Evolutionary conservation across 2,797 vertebrate species (phyloP).

Genomic region (Eidolon dupreanum): DNA sequence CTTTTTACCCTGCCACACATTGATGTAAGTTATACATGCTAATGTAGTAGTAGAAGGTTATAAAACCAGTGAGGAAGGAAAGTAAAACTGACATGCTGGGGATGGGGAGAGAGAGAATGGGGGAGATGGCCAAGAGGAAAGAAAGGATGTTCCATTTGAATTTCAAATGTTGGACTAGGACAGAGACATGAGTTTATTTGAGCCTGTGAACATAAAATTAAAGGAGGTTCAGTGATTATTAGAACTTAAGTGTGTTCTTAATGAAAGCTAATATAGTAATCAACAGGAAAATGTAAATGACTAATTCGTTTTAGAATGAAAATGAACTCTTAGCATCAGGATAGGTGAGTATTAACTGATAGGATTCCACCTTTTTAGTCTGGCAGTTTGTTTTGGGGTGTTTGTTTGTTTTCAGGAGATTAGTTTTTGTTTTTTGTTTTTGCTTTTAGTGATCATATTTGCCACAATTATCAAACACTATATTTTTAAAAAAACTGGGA

Average conservation of each 20-base stretch:
- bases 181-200: slow-evolving; percentile 94
- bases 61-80: slow-evolving; percentile 87
- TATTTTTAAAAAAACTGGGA: slow-evolving; percentile 35
- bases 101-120: not conserved
- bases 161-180: slow-evolving; percentile 92
- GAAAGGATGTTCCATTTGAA: slow-evolving; percentile 89
- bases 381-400: slow-evolving; percentile 78
- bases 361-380: slow-evolving; percentile 86
- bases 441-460: slow-evolving; percentile 13
- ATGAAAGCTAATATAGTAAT: slow-evolving; percentile 99
- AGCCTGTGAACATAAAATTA: slow-evolving; percentile 97
- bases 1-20: slow-evolving; percentile 98
- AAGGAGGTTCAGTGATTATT: slow-evolving; percentile 94
- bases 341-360: slow-evolving; percentile 70
- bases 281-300: slow-evolving; percentile 98
- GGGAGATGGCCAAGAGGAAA: not conserved
- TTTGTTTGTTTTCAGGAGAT: not conserved
- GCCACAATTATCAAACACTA: not conserved
- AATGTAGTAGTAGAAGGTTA: slow-evolving; percentile 85
- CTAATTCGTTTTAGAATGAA: slow-evolving; percentile 94
- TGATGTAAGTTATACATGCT: slow-evolving; percentile 91
- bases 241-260: slow-evolving; percentile 98
- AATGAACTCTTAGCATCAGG: slow-evolving; percentile 94
- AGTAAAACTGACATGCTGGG: slow-evolving; percentile 65
- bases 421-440: not conserved